Base-by-base conservation (phyloP, 2,888 invertebrate species). In the Pyrgus malvae region DNA sequence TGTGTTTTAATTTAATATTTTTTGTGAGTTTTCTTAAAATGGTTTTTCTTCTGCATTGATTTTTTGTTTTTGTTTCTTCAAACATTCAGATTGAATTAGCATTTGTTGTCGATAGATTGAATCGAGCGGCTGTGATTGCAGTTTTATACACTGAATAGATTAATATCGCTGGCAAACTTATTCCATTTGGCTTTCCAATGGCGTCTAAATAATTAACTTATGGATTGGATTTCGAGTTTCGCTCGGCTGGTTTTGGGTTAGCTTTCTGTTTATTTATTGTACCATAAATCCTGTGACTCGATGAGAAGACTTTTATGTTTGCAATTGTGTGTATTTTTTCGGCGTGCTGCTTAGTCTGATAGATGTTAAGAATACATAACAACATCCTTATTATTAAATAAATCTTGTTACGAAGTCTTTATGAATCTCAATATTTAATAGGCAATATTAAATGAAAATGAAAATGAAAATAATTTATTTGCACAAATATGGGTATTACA, bases 21-120 rank as follows among this genome's bases (percentile, higher is more conserved):
- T 17, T 37, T 17, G 16, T 71, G 62, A n/a, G n/a, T n/a, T n/a
- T n/a, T n/a, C 66, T 59, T 57, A 59, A 69, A 67, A 69, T 70
- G 67, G 65, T 71, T 74, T 74, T 66, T 64, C 68, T 61, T 57
- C 63, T 63, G 67, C 72, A 62, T 64, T 61, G 69, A 72, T 74
- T 78, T 80, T 82, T 79, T 75, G 70, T 72, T 69, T 74, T 77
- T 72, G 68, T 71, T 70, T 60, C 67, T 70, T 60, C 67, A 61
- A 74, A 84, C 82, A 70, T 83, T 82, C 58, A 61, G 57, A 65
- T 72, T 66, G 65, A 79, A 83, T 85, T 83, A 80, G 75, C 84
- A 83, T 85, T 83, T 82, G 78, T 83, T 70, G 77, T 68, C 72
- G 75, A 74, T 75, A 71, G 72, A 73, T 70, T 67, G 74, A 74